A percentile compares a stretch with the other conserved stretches of the same genome.
Conservation (phyloP, 2,888 invertebrate genomes). For the Drosophila melanosoma region DNA sequence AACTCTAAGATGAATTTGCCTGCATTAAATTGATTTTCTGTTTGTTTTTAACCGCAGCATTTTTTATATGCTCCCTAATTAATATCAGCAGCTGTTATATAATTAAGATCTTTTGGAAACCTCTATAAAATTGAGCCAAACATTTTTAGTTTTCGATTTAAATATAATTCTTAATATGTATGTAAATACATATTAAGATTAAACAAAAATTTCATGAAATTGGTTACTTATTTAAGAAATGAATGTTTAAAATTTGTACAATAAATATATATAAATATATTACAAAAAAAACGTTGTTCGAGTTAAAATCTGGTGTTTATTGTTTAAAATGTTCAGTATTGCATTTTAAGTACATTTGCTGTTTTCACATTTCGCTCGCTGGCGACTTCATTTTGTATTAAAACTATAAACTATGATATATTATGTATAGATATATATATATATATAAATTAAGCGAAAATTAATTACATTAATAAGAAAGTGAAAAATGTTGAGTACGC, state of each 20-base stretch:
- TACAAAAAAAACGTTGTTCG: constrained; percentile 8
- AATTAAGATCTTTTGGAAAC: neutral
- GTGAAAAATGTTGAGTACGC: constrained; percentile 30
- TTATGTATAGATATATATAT: constrained; percentile 15
- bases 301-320: constrained; percentile 74
- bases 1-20: neutral
- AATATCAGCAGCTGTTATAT: neutral
- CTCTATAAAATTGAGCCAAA: neutral
- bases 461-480: constrained; percentile 56
- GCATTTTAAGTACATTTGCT: constrained; percentile 66
- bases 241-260: neutral
- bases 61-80: neutral
- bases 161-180: neutral
- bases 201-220: neutral
- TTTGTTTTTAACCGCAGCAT: neutral
- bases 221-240: neutral
- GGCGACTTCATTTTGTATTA: constrained; percentile 12
- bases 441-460: constrained; percentile 62
- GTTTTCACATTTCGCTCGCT: constrained; percentile 14
- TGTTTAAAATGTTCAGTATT: constrained; percentile 59
- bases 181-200: neutral
- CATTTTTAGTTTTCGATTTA: neutral
- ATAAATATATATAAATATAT: neutral
- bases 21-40: neutral
- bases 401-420: constrained; percentile 55